phyloP scores from a whole-genome alignment of 2,113 vertebrate species.

The Balaeniceps rex region DNA sequence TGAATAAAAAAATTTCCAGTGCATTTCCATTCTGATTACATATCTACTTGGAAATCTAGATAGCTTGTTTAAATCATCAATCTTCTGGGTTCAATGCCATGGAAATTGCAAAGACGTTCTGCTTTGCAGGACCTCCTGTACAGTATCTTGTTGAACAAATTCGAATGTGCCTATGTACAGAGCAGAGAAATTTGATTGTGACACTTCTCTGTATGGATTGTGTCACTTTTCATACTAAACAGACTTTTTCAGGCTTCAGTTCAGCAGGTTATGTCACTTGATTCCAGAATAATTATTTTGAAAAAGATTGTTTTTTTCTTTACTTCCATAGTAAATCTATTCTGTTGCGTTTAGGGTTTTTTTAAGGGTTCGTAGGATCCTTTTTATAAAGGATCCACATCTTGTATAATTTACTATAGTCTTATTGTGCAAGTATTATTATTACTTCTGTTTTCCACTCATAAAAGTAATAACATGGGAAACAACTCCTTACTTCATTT shows the following conservation, averaged over 20 bases:
- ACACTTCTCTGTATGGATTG: neutral
- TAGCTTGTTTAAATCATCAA: slow-evolving; percentile 80
- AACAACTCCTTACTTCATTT: neutral
- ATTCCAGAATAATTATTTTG: neutral
- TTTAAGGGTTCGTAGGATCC: neutral
- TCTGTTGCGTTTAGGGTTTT: neutral
- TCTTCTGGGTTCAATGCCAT: slow-evolving; percentile 70
- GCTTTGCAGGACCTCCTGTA: neutral
- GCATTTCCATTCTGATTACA: slow-evolving; percentile 82
- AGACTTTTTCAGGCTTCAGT: neutral
- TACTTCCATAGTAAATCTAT: neutral
- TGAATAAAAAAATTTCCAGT: slow-evolving; percentile 81
- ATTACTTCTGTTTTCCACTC: neutral
- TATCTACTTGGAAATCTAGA: slow-evolving; percentile 76
- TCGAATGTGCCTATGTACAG: neutral
- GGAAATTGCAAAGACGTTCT: slow-evolving; percentile 58
- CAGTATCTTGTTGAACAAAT: neutral
- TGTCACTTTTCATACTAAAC: neutral
- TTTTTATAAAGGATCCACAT: neutral
- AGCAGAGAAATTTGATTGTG: neutral
- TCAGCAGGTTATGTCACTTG: neutral
- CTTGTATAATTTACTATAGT: neutral
- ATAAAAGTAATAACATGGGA: neutral
- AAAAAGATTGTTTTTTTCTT: neutral
- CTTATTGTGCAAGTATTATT: neutral